Percentiles rank a stretch among this genome's conserved stretches.
These are phyloP conservation scores for Tolmerus cingulatus DNA, from an alignment of 2,888 invertebrate genomes.

Conservation along the genomic window DNA sequence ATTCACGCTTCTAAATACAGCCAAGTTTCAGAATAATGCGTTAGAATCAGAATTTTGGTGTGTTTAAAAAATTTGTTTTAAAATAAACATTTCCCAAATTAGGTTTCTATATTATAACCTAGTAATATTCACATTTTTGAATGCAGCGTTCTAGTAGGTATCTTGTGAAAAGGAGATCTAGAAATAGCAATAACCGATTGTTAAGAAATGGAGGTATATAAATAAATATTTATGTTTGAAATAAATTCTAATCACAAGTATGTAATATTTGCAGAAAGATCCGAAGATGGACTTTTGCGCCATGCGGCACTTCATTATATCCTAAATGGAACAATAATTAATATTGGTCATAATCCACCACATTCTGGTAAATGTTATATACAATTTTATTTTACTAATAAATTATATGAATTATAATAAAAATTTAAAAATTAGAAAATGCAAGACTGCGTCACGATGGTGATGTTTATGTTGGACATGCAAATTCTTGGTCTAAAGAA, in stretches of 20 bases:
- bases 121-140: not conserved
- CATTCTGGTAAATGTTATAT: not conserved
- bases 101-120: not conserved
- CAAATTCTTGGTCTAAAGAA: not conserved
- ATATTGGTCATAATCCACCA: not conserved
- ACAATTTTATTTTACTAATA: not conserved
- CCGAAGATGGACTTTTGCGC: not conserved
- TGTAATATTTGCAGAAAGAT: not conserved
- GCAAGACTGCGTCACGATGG: constrained; percentile 5
- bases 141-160: not conserved
- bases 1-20: too few relatives aligned
- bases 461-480: constrained; percentile 12
- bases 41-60: too few relatives aligned
- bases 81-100: not conserved
- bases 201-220: not conserved
- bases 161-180: constrained; percentile 1
- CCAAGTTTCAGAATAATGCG: too few relatives aligned
- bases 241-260: not conserved
- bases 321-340: not conserved
- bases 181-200: not conserved
- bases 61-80: too few relatives aligned
- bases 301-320: not conserved
- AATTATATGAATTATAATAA: not conserved
- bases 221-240: not conserved
- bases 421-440: not conserved